Conservation (phyloP, 2,888 invertebrate species). For the Allolobophora icterica region DNA sequence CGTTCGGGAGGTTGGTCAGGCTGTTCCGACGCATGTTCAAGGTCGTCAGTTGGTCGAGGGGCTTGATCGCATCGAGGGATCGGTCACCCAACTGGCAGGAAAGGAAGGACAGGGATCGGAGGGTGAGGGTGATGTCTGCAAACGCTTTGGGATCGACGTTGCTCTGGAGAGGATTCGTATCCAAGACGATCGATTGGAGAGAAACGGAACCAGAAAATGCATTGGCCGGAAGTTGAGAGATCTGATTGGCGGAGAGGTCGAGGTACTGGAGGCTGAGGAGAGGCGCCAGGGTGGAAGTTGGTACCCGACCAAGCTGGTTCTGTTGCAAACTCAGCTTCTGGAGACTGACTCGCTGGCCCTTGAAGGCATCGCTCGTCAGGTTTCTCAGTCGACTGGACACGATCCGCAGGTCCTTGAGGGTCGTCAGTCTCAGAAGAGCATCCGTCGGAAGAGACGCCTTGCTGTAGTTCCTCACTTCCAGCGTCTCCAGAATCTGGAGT, state of each 20-base stretch:
- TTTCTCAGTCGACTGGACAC: neutral
- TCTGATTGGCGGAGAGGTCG: slow-evolving; percentile 5
- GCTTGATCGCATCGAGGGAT: neutral
- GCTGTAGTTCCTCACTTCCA: slow-evolving; percentile 18
- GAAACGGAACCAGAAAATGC: neutral
- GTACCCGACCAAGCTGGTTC: neutral
- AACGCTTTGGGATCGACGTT: neutral
- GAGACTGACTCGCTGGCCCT: neutral
- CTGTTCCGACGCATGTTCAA: slow-evolving; percentile 20
- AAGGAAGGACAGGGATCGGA: neutral
- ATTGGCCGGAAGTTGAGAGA: neutral
- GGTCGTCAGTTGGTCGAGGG: neutral
- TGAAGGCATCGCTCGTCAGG: neutral
- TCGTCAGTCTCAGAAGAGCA: neutral
- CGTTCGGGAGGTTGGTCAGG: slow-evolving; percentile 20
- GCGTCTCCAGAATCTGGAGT: neutral
- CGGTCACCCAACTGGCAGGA: neutral
- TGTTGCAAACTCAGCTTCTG: neutral
- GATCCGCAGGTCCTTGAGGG: neutral
- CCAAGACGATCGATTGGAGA: neutral
- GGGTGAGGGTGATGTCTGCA: neutral
- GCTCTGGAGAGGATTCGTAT: neutral
- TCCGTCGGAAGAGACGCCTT: neutral
- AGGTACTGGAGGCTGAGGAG: slow-evolving; percentile 3
- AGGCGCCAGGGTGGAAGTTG: neutral